A percentile compares a stretch with the other conserved stretches of the same genome.
These are phyloP conservation scores for Anastrepha obliqua DNA, from an alignment of 1,140 invertebrate species.

Conservation along the genomic window DNA sequence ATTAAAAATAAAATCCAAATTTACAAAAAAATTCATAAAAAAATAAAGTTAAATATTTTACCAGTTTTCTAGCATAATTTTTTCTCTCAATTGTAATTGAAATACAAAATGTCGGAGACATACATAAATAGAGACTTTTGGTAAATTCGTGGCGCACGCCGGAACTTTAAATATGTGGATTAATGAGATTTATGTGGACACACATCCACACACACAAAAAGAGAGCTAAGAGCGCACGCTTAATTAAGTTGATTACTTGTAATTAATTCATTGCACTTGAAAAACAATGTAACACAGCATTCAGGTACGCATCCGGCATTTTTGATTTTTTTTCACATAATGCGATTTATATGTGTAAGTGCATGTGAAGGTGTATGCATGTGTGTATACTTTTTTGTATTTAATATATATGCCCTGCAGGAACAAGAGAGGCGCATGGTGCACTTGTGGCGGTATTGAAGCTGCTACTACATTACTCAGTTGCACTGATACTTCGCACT, in stretches of 20 bases:
- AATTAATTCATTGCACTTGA: neutral
- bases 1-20: no score
- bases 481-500: no score
- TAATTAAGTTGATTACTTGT: neutral
- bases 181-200: neutral
- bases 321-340: neutral
- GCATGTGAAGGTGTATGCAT: no score
- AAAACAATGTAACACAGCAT: neutral
- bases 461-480: no score
- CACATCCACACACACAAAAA: neutral
- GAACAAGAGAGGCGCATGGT: no score
- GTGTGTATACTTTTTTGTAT: no score
- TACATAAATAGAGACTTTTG: slow-evolving; percentile 1
- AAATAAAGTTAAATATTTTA: no score
- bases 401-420: no score
- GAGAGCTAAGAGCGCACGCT: neutral
- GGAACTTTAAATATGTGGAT: neutral
- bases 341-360: no score
- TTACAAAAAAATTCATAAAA: no score
- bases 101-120: neutral
- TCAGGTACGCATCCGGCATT: neutral
- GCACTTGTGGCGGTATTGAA: no score
- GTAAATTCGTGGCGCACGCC: neutral
- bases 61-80: no score
- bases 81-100: neutral